Percentiles rank a stretch among this genome's conserved stretches.
phyloP scores from a whole-genome alignment of 2,797 vertebrate genomes.

The Merluccius polli region DNA sequence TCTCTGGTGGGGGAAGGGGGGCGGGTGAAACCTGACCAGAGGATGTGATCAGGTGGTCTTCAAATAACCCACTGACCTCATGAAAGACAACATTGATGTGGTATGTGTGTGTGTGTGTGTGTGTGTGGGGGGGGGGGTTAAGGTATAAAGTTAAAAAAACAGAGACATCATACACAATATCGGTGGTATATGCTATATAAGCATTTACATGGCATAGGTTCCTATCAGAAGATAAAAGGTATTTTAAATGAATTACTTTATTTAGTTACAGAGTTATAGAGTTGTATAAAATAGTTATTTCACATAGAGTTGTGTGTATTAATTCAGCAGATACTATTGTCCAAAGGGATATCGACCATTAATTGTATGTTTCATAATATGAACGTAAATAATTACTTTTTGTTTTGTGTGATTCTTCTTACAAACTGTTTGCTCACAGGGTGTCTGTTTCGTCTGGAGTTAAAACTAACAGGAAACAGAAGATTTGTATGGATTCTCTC shows the following conservation, averaged over 20 bases:
- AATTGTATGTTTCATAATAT: not conserved
- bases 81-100: slow-evolving; percentile 27
- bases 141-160: not conserved
- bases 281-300: not conserved
- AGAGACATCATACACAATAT: not conserved
- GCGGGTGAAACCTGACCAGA: slow-evolving; percentile 65
- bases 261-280: not conserved
- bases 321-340: not conserved
- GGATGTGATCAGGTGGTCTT: slow-evolving; percentile 48
- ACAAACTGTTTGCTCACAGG: not conserved
- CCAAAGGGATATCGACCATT: too few species aligned
- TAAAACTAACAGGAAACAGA: not conserved
- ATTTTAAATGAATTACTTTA: slow-evolving; percentile 36
- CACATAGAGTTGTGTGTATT: not conserved
- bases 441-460: not conserved
- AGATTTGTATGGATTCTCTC: not conserved
- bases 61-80: slow-evolving; percentile 58
- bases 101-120: slow-evolving; percentile 32
- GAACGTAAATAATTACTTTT: not conserved
- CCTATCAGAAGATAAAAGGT: slow-evolving; percentile 36
- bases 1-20: slow-evolving; percentile 48
- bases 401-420: not conserved
- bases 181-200: not conserved
- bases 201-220: not conserved
- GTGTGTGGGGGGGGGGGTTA: slow-evolving; percentile 22